These are phyloP conservation scores for Romanogobio albipinnatus DNA, from an alignment of 2,113 vertebrate species.

Conservation along the genomic window DNA sequence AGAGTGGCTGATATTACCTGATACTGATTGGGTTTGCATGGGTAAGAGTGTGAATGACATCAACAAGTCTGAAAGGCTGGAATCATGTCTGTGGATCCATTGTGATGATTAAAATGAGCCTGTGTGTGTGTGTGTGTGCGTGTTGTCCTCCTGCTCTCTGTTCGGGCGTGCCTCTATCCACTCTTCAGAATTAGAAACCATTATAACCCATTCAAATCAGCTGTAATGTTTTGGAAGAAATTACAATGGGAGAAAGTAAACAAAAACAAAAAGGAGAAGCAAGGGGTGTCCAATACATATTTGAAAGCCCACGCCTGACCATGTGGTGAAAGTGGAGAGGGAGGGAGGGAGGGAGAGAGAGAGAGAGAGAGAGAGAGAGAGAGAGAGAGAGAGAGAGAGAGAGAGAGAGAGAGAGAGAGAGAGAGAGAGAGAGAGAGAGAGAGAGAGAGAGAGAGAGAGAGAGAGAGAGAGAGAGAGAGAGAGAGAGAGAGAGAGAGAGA, in stretches of 20 bases:
- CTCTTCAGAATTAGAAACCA: neutral
- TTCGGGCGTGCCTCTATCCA: neutral
- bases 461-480: too few relatives aligned
- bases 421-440: too few relatives aligned
- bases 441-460: too few relatives aligned
- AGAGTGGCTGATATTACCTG: slow-evolving; percentile 76
- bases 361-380: too few relatives aligned
- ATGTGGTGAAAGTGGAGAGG: neutral
- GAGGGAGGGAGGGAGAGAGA: too few relatives aligned
- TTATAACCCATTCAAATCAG: neutral
- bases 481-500: too few relatives aligned
- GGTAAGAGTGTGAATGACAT: slow-evolving; percentile 68
- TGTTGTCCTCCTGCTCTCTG: neutral
- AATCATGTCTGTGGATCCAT: slow-evolving; percentile 72
- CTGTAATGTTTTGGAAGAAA: neutral
- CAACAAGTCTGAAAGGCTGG: slow-evolving; percentile 66
- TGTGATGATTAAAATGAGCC: slow-evolving; percentile 69
- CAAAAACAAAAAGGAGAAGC: neutral
- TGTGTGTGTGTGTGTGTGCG: neutral
- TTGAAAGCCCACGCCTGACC: neutral
- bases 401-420: too few relatives aligned
- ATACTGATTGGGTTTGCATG: slow-evolving; percentile 57
- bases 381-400: too few relatives aligned
- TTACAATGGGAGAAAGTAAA: slow-evolving; percentile 11
- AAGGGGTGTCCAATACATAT: neutral